A percentile compares a stretch with the other conserved stretches of the same genome.
These are phyloP conservation scores for Pogonophryne albipinna DNA, from an alignment of 2,797 vertebrate genomes.

Conservation along the genomic window DNA sequence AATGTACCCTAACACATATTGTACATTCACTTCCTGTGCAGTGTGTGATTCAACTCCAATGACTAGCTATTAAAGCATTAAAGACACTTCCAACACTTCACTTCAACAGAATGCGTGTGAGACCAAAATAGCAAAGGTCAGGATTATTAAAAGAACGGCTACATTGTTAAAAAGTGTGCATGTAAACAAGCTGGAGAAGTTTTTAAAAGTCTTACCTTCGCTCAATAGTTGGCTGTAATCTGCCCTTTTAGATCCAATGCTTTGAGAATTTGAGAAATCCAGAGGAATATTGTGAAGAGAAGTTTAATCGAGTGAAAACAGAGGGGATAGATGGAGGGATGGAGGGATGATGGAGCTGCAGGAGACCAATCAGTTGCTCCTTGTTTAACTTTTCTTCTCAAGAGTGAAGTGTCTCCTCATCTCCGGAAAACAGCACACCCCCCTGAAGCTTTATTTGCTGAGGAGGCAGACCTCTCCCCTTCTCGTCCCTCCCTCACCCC, in stretches of 20 bases:
- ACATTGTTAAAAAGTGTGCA: not conserved
- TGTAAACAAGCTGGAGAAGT: not conserved
- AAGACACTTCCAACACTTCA: not conserved
- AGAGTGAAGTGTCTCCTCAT: slow-evolving; percentile 1
- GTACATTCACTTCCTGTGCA: not conserved
- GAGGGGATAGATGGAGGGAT: not conserved
- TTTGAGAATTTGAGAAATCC: not conserved
- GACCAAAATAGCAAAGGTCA: not conserved
- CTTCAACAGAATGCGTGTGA: not conserved
- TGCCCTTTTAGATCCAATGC: not conserved
- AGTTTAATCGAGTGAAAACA: not conserved
- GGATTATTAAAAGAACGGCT: not conserved
- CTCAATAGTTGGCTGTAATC: not conserved
- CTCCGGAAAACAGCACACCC: not conserved
- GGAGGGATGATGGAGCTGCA: not conserved
- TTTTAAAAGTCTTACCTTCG: slow-evolving; percentile 31
- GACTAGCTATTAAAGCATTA: no score
- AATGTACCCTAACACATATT: not conserved
- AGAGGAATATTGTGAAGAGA: not conserved
- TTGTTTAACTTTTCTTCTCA: not conserved
- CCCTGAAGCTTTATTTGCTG: slow-evolving; percentile 33
- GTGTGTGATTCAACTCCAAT: not conserved
- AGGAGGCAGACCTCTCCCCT: slow-evolving; percentile 43
- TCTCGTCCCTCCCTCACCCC: not conserved
- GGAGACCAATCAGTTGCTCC: not conserved